Conservation (phyloP, 2,113 vertebrate species). For the Xiphophorus maculatus region DNA sequence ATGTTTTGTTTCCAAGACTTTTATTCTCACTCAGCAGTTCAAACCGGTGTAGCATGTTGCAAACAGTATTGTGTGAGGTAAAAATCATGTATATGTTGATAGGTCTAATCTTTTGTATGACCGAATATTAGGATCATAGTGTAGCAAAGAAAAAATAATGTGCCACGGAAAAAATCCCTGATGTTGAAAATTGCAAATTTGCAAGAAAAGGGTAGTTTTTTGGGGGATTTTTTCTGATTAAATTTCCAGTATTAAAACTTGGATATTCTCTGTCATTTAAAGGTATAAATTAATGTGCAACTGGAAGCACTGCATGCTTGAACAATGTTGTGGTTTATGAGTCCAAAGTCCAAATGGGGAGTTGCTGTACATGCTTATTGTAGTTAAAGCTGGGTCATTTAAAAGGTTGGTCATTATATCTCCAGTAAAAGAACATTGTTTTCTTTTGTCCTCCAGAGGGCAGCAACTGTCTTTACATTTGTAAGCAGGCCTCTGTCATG, state of each 20-base stretch:
- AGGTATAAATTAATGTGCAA: neutral
- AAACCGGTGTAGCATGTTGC: neutral
- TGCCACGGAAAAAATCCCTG: no score
- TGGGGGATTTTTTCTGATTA: no score
- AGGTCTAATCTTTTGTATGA: no score
- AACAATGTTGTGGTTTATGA: neutral
- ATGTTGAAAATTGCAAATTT: no score
- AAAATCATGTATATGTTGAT: neutral
- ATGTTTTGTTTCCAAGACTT: neutral
- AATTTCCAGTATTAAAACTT: no score
- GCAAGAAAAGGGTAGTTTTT: no score
- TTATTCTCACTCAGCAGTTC: neutral
- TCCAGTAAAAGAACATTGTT: neutral
- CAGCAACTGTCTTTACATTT: constrained; percentile 35
- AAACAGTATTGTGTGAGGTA: neutral
- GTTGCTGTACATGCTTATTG: neutral
- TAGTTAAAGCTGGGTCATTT: neutral
- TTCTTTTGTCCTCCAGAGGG: constrained; percentile 60
- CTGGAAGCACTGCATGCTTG: neutral
- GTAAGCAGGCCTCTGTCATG: neutral
- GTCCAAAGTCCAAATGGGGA: neutral
- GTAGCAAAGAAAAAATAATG: no score
- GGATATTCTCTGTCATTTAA: no score
- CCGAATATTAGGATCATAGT: no score
- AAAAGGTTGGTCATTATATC: neutral